Percentiles rank a stretch among this genome's conserved stretches.
These are phyloP conservation scores for Pristis pectinata DNA, from an alignment of 2,797 vertebrate species.

Conservation along the genomic window DNA sequence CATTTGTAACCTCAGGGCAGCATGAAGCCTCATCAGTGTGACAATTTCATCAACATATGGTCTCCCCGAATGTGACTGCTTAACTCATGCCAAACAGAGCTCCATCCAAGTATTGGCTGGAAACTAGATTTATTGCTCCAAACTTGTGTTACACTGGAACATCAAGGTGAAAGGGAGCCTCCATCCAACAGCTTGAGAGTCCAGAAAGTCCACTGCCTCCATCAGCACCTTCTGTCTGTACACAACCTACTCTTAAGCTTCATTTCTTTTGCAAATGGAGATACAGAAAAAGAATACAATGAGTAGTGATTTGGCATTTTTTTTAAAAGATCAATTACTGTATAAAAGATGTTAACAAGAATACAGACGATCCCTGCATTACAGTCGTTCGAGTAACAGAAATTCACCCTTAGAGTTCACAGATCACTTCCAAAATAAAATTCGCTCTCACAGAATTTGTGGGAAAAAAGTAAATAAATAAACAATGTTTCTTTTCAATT, in stretches of 20 bases:
- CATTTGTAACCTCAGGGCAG: neutral
- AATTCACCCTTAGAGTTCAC: too few relatives aligned
- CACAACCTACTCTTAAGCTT: neutral
- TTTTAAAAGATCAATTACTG: constrained; percentile 8
- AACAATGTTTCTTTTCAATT: too few relatives aligned
- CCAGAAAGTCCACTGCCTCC: neutral
- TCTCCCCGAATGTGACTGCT: neutral
- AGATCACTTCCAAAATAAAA: too few relatives aligned
- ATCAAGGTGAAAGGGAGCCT: neutral
- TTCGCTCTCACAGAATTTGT: too few relatives aligned
- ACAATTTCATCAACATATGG: neutral
- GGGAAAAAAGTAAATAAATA: too few relatives aligned
- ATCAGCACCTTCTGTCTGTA: neutral
- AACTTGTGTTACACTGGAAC: neutral
- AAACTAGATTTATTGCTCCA: neutral
- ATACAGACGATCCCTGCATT: neutral
- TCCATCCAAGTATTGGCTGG: neutral
- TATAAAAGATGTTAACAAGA: neutral
- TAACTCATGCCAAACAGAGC: neutral
- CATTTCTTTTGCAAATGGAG: neutral
- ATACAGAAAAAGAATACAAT: neutral
- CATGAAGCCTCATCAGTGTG: neutral
- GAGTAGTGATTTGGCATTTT: neutral
- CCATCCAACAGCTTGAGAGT: neutral
- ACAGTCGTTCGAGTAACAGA: too few relatives aligned